Base-by-base conservation (phyloP, 2,797 vertebrate species). In the Channa striata region DNA sequence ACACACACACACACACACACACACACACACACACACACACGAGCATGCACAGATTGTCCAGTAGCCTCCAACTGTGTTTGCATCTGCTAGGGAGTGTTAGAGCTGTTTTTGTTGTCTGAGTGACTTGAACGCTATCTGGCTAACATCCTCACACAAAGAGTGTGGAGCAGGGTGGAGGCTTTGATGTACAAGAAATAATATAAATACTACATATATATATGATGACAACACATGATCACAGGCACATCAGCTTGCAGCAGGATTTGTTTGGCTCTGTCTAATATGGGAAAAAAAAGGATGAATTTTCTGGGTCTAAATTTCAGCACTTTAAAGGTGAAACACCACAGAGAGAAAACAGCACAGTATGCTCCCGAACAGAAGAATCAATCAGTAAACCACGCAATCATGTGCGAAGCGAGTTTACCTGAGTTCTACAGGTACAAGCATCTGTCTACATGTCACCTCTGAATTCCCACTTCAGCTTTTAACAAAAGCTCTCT, bases 21-120 rank as follows among this genome's bases (percentile, higher is more conserved):
- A n/a, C n/a, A n/a, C n/a, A n/a, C n/a, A 33, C 58, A 39, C 30
- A 53, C 50, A 54, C 50, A 50, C 59, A 40, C 43, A 59, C 58
- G 44, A 49, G 43, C 62, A 36, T 57, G 19, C 49, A 36, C 40
- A 37, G 12, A 43, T 51, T 54, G 74, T 50, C 58, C 59, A 46
- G 57, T 20, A 46, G 36, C 53, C 59, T 72, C 77, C 40, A 58
- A 52, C 75, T 62, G 72, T 30, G 74, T 66, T 46, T 66, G 57
- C 73, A 76, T 81, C 80, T 86, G 66, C 66, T 73, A n/a, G 51
- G 36, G 36, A 33, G 33, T 51, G n/a, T 58, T 47, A 21, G 37
- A 69, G 56, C 64, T 17, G n/a, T 34, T 71, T 59, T n/a, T 66
- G 47, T 68, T 50, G n/a, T 30, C 25, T 30, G 25, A 30, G 25